Conservation (phyloP, 2,888 invertebrate species). For the Vanessa cardui region DNA sequence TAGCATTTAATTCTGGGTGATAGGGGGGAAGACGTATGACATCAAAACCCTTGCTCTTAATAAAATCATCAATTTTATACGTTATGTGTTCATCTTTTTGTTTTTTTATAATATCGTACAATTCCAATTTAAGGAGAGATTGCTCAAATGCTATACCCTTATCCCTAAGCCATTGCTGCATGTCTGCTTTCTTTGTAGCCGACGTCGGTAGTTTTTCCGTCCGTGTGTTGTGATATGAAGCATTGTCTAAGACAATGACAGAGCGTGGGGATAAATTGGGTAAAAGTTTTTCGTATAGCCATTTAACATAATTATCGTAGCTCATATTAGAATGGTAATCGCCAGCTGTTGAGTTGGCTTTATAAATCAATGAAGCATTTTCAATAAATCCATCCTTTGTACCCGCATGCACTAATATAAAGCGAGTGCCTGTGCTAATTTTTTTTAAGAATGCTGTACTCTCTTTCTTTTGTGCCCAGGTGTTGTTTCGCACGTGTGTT, state of each 20-base stretch:
- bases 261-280: conserved; percentile 41
- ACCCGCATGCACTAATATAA: conserved; percentile 25
- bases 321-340: conserved; percentile 43
- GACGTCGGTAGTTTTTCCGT: conserved; percentile 34
- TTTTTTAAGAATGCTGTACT: conserved; percentile 36
- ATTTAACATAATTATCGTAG: conserved; percentile 32
- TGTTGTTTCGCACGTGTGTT: conserved; percentile 37
- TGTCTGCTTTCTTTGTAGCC: conserved; percentile 35
- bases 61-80: conserved; percentile 7
- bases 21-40: too few species aligned
- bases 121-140: conserved; percentile 25
- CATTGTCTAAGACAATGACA: conserved; percentile 42
- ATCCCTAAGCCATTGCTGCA: conserved; percentile 39
- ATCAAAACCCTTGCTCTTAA: conserved; percentile 7
- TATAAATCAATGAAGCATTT: conserved; percentile 43
- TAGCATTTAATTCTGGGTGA: too few species aligned
- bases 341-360: conserved; percentile 37
- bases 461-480: conserved; percentile 33
- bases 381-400: too few species aligned
- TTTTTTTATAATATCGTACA: conserved; percentile 17
- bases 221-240: conserved; percentile 32
- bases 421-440: conserved; percentile 34
- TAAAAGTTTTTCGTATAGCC: conserved; percentile 38
- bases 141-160: conserved; percentile 27
- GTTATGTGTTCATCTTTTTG: not conserved